A percentile compares a stretch with the other conserved stretches of the same genome.
Evolutionary conservation across 2,797 vertebrate species (phyloP).

Genomic region (Crocidura indochinensis): DNA sequence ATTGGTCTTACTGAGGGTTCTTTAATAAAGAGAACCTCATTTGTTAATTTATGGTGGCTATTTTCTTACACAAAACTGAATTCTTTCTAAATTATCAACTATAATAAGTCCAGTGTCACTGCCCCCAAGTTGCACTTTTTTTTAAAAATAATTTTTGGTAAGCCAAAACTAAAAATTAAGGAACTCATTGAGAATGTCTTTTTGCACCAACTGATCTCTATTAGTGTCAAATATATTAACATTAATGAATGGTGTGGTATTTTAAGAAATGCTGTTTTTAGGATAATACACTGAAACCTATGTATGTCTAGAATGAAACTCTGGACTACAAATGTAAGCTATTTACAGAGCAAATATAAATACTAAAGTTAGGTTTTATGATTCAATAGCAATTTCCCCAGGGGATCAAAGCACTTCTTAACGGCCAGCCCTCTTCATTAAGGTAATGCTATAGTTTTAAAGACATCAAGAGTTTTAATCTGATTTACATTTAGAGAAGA

Average conservation of each 20-base stretch:
- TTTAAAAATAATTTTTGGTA: constrained; percentile 61
- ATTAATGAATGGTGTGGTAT: constrained; percentile 28
- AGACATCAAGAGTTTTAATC: constrained; percentile 37
- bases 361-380: constrained; percentile 66
- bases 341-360: constrained; percentile 54
- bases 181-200: constrained; percentile 65
- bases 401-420: constrained; percentile 49
- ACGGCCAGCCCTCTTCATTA: constrained; percentile 63
- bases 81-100: constrained; percentile 84
- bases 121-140: constrained; percentile 74
- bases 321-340: constrained; percentile 27
- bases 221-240: constrained; percentile 68
- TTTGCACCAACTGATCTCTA: constrained; percentile 57
- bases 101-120: constrained; percentile 67
- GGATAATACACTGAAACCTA: constrained; percentile 60
- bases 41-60: constrained; percentile 56
- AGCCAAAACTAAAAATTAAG: constrained; percentile 52
- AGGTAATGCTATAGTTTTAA: constrained; percentile 35
- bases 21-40: constrained; percentile 73
- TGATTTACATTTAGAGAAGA: constrained; percentile 38
- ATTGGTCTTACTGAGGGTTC: constrained; percentile 74
- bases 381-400: constrained; percentile 55
- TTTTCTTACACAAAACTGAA: constrained; percentile 63
- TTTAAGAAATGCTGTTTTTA: constrained; percentile 55
- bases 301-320: constrained; percentile 43